These are phyloP conservation scores for Callopanchax toddi DNA, from an alignment of 2,113 vertebrate species.

Conservation along the genomic window DNA sequence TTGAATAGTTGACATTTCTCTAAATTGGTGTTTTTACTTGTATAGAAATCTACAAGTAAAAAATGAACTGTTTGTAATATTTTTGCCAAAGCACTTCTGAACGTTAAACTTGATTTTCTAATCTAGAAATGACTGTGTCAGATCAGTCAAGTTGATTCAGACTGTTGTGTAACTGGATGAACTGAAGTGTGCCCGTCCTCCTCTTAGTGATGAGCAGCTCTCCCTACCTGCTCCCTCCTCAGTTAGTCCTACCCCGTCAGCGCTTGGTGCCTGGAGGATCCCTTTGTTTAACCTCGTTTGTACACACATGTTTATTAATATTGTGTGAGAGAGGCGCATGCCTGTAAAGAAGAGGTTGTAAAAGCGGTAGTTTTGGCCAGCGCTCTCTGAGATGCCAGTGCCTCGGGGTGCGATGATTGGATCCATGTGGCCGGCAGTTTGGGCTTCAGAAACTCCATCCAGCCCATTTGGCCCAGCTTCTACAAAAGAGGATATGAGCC, in stretches of 20 bases:
- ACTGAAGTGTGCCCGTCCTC: neutral
- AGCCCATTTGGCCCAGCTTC: constrained; percentile 73
- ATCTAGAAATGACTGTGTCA: too few relatives aligned
- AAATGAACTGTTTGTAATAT: too few relatives aligned
- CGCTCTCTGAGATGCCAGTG: constrained; percentile 66
- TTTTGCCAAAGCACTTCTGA: too few relatives aligned
- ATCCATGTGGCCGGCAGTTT: constrained; percentile 66
- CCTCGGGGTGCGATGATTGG: constrained; percentile 72
- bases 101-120: too few relatives aligned
- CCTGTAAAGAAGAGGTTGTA: constrained; percentile 60
- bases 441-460: constrained; percentile 70
- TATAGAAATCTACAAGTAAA: too few relatives aligned
- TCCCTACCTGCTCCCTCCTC: constrained; percentile 49
- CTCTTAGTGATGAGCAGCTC: constrained; percentile 26
- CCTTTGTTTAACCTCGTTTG: constrained; percentile 51
- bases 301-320: constrained; percentile 67
- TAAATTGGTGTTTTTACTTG: too few relatives aligned
- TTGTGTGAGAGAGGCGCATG: constrained; percentile 48
- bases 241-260: constrained; percentile 36
- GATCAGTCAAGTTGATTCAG: too few relatives aligned
- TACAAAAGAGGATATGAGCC: constrained; percentile 68
- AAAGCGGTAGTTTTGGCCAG: constrained; percentile 68
- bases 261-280: constrained; percentile 45
- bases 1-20: too few relatives aligned
- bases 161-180: too few relatives aligned